Percentiles rank a stretch among this genome's conserved stretches.
Conservation (phyloP, 2,888 invertebrate genomes). For the Acheta domesticus region DNA sequence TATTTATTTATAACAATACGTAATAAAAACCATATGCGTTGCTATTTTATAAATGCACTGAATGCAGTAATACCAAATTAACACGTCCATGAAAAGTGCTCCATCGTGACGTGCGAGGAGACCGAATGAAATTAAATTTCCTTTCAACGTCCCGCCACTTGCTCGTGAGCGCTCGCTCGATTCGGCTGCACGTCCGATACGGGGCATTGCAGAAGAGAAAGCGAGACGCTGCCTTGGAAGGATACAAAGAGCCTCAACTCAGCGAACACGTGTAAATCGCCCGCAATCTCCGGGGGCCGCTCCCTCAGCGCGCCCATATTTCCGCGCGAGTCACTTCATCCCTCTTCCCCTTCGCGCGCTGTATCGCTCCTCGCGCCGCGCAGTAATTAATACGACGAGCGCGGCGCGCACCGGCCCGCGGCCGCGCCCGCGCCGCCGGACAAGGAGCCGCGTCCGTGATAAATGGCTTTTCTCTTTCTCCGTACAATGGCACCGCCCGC, state of each 20-base stretch:
- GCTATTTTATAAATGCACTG: no score
- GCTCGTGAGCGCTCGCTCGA: no score
- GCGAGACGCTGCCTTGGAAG: no score
- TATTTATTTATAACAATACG: no score
- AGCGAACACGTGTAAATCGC: background rate
- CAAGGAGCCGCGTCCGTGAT: background rate
- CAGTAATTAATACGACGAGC: background rate
- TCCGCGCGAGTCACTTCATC: background rate
- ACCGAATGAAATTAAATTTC: no score
- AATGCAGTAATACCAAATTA: no score
- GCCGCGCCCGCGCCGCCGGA: background rate
- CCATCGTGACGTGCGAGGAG: no score
- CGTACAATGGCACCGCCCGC: background rate
- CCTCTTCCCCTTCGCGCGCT: background rate
- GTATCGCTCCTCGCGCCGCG: background rate
- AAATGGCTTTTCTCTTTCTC: conserved; percentile 1
- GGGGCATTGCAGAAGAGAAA: no score
- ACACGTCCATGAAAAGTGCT: no score
- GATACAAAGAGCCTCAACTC: background rate
- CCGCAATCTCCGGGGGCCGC: background rate
- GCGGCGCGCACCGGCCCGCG: background rate
- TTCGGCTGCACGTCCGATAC: no score
- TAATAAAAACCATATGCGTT: no score
- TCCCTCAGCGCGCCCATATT: background rate
- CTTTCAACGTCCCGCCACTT: no score